Base-by-base conservation (phyloP, 1,140 invertebrate genomes). In the Scaptomyza montana region DNA sequence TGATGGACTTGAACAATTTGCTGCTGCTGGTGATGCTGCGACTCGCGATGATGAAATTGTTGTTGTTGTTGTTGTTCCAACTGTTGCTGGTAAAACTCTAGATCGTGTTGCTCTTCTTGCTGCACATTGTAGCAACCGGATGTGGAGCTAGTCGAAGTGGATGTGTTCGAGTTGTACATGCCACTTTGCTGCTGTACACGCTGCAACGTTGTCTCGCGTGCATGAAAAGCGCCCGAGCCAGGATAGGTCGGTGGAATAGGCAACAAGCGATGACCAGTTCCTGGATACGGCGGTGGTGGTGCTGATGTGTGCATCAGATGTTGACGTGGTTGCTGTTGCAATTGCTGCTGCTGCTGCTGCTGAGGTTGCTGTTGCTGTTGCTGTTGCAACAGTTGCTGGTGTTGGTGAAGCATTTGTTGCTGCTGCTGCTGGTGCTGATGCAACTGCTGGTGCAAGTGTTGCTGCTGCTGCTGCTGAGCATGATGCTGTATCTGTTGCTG, bases 181-280 rank as follows among this genome's bases (percentile, higher is more conserved):
- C 87, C 82, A 41, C 82, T 89, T 51, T 89, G 89, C 51, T 91
- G 84, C 51, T 90, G 89, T 7, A 91, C 68, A n/a, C 89, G 74
- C 28, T 87, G 80, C 56, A 89, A 13, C 3, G 85, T 72, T 1
- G 81, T 16, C 49, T 89, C 89, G 0, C 86, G 86, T 1, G 78
- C 74, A 45, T 91, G 84, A 33, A 49, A 90, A 12, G 77, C 84
- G 6, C 81, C 81, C 8, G 68, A 10, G 7, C 87, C 78, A 1
- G 62, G 56, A 39, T 84, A 68, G 3, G 79, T 90, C 7, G 89
- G 89, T 28, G 89, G 84, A 0, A 77, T 80, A 6, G 89, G 89
- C 43, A 90, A 47, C 9, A 77, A 45, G 1, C 89, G 89, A 70
- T 90, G 89, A 2, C 64, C 74, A 19, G 61, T 56, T 13, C 65